A percentile compares a stretch with the other conserved stretches of the same genome.
Evolutionary conservation across 2,113 vertebrate species (phyloP).

Genomic region (Spea bombifrons): DNA sequence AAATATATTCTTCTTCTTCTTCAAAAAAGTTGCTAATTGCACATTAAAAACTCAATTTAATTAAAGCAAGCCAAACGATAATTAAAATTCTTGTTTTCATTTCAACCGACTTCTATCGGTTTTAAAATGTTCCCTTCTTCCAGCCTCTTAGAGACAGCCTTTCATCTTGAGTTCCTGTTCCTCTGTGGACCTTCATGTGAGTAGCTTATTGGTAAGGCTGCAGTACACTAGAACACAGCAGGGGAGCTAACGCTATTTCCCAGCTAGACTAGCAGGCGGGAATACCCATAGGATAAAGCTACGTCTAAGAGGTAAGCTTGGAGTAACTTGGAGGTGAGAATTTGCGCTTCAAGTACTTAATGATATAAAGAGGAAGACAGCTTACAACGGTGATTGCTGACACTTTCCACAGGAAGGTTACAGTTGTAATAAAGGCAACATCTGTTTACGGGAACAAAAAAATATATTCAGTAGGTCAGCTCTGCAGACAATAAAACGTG

Average conservation of each 20-base stretch:
- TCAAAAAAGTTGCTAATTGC: slow-evolving; percentile 15
- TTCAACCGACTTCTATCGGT: slow-evolving; percentile 42
- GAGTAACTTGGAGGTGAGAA: slow-evolving; percentile 96
- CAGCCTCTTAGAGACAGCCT: slow-evolving; percentile 39
- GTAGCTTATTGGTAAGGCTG: slow-evolving; percentile 47
- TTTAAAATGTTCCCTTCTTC: slow-evolving; percentile 43
- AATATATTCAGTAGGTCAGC: not conserved
- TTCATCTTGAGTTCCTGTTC: slow-evolving; percentile 57
- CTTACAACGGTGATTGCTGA: slow-evolving; percentile 91
- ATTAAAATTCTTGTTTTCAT: not conserved
- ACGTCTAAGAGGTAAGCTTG: slow-evolving; percentile 84
- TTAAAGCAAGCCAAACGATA: not conserved
- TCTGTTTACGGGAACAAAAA: slow-evolving; percentile 67
- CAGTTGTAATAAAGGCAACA: slow-evolving; percentile 86
- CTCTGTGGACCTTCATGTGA: slow-evolving; percentile 12
- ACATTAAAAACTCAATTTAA: not conserved
- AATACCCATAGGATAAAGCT: slow-evolving; percentile 32
- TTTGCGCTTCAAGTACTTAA: slow-evolving; percentile 96
- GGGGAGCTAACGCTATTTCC: slow-evolving; percentile 46
- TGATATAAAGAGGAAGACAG: slow-evolving; percentile 97
- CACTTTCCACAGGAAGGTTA: slow-evolving; percentile 97
- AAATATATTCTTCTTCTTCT: slow-evolving; percentile 2
- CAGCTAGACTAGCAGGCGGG: slow-evolving; percentile 41
- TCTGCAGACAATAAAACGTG: too few species aligned
- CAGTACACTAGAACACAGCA: slow-evolving; percentile 52